Evolutionary conservation across 2,797 vertebrate species (phyloP).

Genomic region (Tamandua tetradactyla): DNA sequence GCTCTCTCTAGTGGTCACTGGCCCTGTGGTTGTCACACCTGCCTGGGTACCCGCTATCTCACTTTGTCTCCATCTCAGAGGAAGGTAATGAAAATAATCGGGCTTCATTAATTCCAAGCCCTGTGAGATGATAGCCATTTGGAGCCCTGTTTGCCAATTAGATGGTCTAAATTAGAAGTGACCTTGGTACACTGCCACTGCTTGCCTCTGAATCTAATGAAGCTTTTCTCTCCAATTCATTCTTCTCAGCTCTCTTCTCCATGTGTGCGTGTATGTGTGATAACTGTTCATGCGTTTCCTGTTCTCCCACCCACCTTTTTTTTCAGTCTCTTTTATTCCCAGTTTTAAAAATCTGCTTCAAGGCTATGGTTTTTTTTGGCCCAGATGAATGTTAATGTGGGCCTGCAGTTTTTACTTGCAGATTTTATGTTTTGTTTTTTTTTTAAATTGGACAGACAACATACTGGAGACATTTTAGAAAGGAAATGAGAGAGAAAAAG

Average conservation of each 20-base stretch:
- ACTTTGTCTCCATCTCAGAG: slow-evolving; percentile 92
- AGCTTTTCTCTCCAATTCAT: slow-evolving; percentile 89
- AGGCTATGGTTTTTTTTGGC: slow-evolving; percentile 60
- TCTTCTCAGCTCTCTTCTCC: slow-evolving; percentile 44
- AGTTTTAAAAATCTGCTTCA: slow-evolving; percentile 78
- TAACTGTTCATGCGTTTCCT: background rate
- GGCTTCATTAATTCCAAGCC: slow-evolving; percentile 98
- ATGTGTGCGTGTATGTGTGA: background rate
- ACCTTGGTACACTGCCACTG: slow-evolving; percentile 95
- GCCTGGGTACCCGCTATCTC: slow-evolving; percentile 77
- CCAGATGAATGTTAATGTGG: slow-evolving; percentile 67
- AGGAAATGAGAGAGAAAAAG: background rate
- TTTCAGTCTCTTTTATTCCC: slow-evolving; percentile 79
- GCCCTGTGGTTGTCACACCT: slow-evolving; percentile 70
- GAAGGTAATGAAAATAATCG: slow-evolving; percentile 98
- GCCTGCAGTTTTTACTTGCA: slow-evolving; percentile 62
- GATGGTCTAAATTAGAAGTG: slow-evolving; percentile 98
- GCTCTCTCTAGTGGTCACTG: background rate
- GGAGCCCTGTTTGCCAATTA: slow-evolving; percentile 99
- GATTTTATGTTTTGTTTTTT: slow-evolving; percentile 14
- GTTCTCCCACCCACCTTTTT: background rate
- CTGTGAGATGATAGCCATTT: slow-evolving; percentile 98
- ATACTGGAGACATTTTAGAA: slow-evolving; percentile 1
- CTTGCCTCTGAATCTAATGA: slow-evolving; percentile 93
- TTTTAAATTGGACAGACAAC: background rate